Conservation (phyloP, 2,113 vertebrate species). For the Burhinus bistriatus region DNA sequence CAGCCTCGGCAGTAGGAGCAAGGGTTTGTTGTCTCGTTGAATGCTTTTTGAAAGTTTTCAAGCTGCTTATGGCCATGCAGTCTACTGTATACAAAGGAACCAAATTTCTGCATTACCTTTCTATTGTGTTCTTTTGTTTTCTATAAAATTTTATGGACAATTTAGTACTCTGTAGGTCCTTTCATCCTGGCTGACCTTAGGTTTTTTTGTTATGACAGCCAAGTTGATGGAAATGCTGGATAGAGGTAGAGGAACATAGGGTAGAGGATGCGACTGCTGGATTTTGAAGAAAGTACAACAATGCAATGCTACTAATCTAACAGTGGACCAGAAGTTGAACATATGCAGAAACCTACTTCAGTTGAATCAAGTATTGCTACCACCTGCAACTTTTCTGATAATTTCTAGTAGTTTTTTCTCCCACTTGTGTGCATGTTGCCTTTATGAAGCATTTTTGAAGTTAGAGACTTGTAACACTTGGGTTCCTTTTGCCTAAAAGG, state of each 20-base stretch:
- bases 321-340: neutral
- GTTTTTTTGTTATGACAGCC: neutral
- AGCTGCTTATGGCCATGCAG: neutral
- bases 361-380: neutral
- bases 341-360: neutral
- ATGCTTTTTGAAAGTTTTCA: neutral
- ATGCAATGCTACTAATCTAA: neutral
- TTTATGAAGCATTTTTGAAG: neutral
- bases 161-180: neutral
- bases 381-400: neutral
- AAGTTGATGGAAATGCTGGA: neutral
- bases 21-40: neutral
- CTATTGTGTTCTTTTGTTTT: fast-evolving
- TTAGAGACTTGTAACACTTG: neutral
- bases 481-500: neutral
- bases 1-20: neutral
- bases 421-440: neutral
- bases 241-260: neutral
- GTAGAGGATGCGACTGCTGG: neutral
- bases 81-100: neutral
- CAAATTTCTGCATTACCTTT: neutral
- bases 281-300: neutral
- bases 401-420: neutral
- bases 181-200: neutral
- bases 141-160: neutral